A percentile compares a stretch with the other conserved stretches of the same genome.
Evolutionary conservation across 2,888 invertebrate species (phyloP).

Genomic region (Pasiphila rectangulata): DNA sequence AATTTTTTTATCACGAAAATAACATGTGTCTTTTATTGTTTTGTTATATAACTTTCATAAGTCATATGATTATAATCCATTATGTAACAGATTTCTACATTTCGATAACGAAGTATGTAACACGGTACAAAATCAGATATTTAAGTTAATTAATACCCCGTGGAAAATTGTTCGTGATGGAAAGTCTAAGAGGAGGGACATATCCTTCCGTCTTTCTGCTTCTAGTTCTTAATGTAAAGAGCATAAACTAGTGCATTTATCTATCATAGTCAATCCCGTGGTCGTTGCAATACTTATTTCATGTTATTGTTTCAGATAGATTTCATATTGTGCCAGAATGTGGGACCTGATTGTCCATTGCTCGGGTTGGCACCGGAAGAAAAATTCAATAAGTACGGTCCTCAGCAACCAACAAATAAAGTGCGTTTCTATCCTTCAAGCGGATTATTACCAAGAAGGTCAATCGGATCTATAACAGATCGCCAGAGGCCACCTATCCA

Average conservation of each 20-base stretch:
- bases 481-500: conserved; percentile 1
- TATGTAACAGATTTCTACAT: conserved; percentile 48
- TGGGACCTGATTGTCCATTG: conserved; percentile 16
- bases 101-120: conserved; percentile 46
- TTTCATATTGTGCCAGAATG: conserved; percentile 24
- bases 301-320: conserved; percentile 36
- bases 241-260: neutral
- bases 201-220: conserved; percentile 40
- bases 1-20: conserved; percentile 18
- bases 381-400: neutral
- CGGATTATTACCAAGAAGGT: conserved; percentile 1
- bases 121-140: conserved; percentile 44
- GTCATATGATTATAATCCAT: conserved; percentile 39
- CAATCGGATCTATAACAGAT: conserved; percentile 5
- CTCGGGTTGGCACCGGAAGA: conserved; percentile 21
- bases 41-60: conserved; percentile 31
- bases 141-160: conserved; percentile 49
- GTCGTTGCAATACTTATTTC: neutral
- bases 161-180: conserved; percentile 53
- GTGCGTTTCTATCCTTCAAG: conserved; percentile 11
- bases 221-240: conserved; percentile 48
- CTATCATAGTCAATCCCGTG: neutral
- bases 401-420: conserved; percentile 17
- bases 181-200: conserved; percentile 45
- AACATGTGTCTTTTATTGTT: conserved; percentile 21